Evolutionary conservation across 2,797 vertebrate genomes (phyloP), one percentile per base, ranked within the genome.

Genomic region (Sebastes hubbsi): DNA sequence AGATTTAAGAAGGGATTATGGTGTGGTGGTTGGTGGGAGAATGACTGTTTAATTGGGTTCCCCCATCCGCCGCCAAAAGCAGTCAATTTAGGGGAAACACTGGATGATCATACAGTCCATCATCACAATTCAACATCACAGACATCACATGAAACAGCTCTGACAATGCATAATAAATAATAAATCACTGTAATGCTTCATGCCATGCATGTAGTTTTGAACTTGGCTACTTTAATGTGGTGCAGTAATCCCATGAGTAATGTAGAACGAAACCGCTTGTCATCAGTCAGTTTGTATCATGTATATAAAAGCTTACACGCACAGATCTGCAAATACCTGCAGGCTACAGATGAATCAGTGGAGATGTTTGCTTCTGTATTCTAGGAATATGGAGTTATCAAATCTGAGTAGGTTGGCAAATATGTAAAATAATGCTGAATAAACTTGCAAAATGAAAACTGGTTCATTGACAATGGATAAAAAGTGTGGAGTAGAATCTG

Each of bases 251-350:
- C 78, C 84, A 12, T 4, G 83, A 69, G 82, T n/a, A 56, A 72
- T 38, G 74, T 5, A n/a, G 58, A 61, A 68, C 16, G 22, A 67
- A 84, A 67, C 6, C 25, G 56, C 56, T 27, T 29, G 3, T 81
- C 49, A 18, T 68, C 30, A 54, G 65, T 87, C 74, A 68, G 25
- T 58, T 63, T 68, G 20, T 20, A 29, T 80, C 77, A 42, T 36
- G 66, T 46, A 49, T 18, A 34, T 61, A 73, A 67, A 78, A 61
- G 64, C 72, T 36, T 24, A 52, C 59, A 78, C 55, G 66, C 22
- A 54, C 36, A 54, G 58, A 78, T 64, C 49, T 75, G 58, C 34
- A 79, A 73, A 77, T n/a, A 65, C 73, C 80, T 75, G 52, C 81
- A 73, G 77, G 81, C 81, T 67, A 61, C 61, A 52, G 29, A 64